phyloP scores from a whole-genome alignment of 2,797 vertebrate genomes.

The Rhodeus uyekii region DNA sequence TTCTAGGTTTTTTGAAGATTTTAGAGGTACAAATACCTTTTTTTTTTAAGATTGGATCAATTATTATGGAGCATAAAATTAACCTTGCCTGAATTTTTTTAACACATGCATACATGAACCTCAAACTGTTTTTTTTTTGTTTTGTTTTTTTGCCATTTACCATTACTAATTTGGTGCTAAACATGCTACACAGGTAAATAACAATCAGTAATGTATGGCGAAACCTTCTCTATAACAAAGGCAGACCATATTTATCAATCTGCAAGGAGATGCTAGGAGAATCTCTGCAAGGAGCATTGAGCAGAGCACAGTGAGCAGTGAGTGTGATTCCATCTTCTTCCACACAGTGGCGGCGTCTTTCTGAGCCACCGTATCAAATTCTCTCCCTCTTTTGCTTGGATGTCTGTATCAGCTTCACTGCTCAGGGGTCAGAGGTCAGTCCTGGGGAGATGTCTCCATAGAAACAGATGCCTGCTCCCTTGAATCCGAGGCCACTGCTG shows the following conservation, averaged over 20 bases:
- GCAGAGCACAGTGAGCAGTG: not conserved
- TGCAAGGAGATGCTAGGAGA: conserved; percentile 35
- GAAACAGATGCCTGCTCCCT: conserved; percentile 61
- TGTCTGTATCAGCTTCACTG: conserved; percentile 44
- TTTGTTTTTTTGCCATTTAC: no score
- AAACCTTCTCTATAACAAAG: conserved; percentile 25
- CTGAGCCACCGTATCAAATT: not conserved
- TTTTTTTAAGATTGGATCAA: no score
- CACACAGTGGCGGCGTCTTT: conserved; percentile 66
- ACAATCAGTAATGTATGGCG: conserved; percentile 19
- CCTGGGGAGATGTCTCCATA: conserved; percentile 42
- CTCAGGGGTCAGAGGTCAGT: conserved; percentile 39
- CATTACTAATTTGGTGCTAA: not conserved
- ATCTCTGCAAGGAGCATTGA: no score
- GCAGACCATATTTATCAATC: conserved; percentile 34
- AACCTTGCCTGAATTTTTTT: not conserved
- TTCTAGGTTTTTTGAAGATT: no score
- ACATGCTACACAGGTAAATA: conserved; percentile 9
- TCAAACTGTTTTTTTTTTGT: no score
- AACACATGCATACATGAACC: not conserved
- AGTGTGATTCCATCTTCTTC: conserved; percentile 59
- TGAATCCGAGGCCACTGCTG: conserved; percentile 32
- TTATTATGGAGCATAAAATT: not conserved
- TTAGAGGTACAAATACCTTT: no score
- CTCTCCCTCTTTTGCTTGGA: not conserved